These are phyloP conservation scores for Salminus brasiliensis DNA, from an alignment of 2,113 vertebrate genomes.

Conservation along the genomic window DNA sequence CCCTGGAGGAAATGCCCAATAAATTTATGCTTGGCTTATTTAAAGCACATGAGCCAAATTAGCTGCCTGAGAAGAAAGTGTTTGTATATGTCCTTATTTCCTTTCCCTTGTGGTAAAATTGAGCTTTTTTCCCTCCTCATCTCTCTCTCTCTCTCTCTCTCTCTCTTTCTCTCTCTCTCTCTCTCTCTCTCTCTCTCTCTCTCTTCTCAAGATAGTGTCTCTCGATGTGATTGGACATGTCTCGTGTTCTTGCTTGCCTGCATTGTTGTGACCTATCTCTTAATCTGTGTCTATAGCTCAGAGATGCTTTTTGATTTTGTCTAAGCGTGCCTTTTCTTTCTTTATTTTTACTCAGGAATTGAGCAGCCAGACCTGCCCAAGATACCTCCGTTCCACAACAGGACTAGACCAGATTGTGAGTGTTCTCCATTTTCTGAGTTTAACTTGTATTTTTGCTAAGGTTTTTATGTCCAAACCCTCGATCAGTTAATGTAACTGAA, in stretches of 20 bases:
- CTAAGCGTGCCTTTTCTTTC: constrained; percentile 46
- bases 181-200: too few relatives aligned
- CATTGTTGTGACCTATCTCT: not conserved
- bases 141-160: too few relatives aligned
- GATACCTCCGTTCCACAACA: constrained; percentile 68
- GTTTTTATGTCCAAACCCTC: too few relatives aligned
- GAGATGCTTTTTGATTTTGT: not conserved
- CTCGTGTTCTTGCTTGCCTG: not conserved
- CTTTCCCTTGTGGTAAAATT: constrained; percentile 2
- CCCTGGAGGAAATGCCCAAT: constrained; percentile 38
- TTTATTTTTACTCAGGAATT: constrained; percentile 68
- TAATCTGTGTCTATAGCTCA: not conserved
- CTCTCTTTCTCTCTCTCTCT: too few relatives aligned
- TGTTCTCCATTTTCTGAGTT: not conserved
- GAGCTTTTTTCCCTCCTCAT: too few relatives aligned
- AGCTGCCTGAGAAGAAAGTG: constrained; percentile 34
- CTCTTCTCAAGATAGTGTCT: too few relatives aligned
- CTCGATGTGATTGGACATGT: not conserved
- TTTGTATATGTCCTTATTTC: constrained; percentile 52
- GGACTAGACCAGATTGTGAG: constrained; percentile 86
- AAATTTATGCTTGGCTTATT: constrained; percentile 53
- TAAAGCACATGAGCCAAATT: constrained; percentile 55
- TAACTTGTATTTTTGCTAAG: too few relatives aligned
- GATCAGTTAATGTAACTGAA: too few relatives aligned
- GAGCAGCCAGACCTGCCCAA: constrained; percentile 77